Evolutionary conservation across 2,888 invertebrate species (phyloP).

Genomic region (Tenthredo distinguenda): DNA sequence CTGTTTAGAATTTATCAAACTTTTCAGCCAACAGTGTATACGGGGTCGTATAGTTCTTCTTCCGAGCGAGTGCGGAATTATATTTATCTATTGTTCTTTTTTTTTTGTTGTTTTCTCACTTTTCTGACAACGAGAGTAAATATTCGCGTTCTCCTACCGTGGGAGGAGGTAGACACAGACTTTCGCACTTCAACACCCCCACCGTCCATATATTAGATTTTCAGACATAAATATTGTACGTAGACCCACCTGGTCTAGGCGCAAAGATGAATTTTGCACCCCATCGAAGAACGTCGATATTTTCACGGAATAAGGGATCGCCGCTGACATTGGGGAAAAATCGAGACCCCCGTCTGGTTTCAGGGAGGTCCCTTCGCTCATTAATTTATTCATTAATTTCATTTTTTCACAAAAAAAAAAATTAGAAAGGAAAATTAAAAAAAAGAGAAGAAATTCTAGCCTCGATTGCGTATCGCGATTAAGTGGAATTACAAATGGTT

Average conservation of each 20-base stretch:
- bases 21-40: background rate
- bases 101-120: background rate
- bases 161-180: background rate
- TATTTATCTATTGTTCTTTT: background rate
- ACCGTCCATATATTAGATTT: background rate
- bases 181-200: constrained; percentile 8
- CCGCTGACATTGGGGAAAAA: background rate
- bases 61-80: background rate
- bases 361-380: background rate
- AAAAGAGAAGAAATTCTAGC: too few relatives aligned
- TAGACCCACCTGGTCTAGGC: background rate
- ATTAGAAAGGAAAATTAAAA: too few relatives aligned
- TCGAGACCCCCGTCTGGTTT: background rate
- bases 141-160: background rate
- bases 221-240: constrained; percentile 9
- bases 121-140: constrained; percentile 4
- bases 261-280: background rate
- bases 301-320: background rate
- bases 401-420: background rate
- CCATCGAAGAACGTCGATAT: constrained; percentile 8
- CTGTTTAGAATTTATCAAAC: background rate
- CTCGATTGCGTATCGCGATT: constrained; percentile 10
- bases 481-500: constrained; percentile 40
- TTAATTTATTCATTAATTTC: background rate
- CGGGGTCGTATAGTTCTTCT: background rate